phyloP scores from a whole-genome alignment of 2,888 invertebrate genomes.

The Caenorhabditis sp. region DNA sequence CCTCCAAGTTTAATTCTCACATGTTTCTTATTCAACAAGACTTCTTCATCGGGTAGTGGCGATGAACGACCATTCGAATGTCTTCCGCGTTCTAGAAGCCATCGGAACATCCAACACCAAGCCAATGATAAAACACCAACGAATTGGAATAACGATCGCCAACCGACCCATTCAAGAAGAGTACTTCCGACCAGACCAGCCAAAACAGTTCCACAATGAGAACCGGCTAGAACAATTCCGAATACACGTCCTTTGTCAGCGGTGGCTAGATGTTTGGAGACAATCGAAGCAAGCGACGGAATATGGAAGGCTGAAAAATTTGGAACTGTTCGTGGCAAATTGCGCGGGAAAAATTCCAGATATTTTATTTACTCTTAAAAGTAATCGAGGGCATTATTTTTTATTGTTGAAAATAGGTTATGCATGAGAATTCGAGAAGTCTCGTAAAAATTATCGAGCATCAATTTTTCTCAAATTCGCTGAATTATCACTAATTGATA shows the following conservation, averaged over 20 bases:
- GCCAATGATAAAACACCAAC: constrained; percentile 73
- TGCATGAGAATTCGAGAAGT: too few relatives aligned
- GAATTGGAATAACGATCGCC: constrained; percentile 78
- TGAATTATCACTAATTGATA: too few relatives aligned
- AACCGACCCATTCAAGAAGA: constrained; percentile 78
- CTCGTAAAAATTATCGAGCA: too few relatives aligned
- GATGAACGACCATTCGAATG: constrained; percentile 19
- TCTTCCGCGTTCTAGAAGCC: constrained; percentile 24
- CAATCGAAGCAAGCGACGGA: constrained; percentile 79
- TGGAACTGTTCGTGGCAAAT: too few relatives aligned
- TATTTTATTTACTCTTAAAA: not conserved
- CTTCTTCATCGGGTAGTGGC: constrained; percentile 39
- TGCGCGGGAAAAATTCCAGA: not conserved
- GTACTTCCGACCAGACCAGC: constrained; percentile 79
- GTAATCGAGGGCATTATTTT: too few relatives aligned
- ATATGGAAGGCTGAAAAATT: constrained; percentile 76
- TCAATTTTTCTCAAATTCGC: too few relatives aligned
- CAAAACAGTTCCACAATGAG: constrained; percentile 76
- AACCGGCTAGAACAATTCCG: constrained; percentile 78
- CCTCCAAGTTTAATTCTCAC: constrained; percentile 8
- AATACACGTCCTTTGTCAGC: constrained; percentile 79
- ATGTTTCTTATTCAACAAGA: constrained; percentile 34
- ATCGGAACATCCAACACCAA: constrained; percentile 47
- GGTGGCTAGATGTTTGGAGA: constrained; percentile 78
- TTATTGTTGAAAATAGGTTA: too few relatives aligned